A percentile compares a stretch with the other conserved stretches of the same genome.
phyloP scores from a whole-genome alignment of 2,797 vertebrate species.

The Rhynchonycteris naso region DNA sequence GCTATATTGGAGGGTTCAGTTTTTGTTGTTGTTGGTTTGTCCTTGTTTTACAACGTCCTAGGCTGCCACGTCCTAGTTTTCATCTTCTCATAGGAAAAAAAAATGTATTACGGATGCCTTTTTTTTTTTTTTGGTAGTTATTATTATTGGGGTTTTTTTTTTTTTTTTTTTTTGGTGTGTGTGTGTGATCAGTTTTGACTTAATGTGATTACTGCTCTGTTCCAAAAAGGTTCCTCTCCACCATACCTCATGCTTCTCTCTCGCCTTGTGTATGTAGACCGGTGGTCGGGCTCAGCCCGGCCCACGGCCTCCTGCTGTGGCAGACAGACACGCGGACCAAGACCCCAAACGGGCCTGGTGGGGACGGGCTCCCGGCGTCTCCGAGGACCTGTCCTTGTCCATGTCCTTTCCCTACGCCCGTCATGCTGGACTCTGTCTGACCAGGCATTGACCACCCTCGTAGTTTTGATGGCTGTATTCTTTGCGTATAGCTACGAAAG shows the following conservation, averaged over 20 bases:
- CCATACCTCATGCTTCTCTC: slow-evolving; percentile 97
- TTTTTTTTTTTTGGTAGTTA: slow-evolving; percentile 82
- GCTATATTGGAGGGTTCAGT: slow-evolving; percentile 96
- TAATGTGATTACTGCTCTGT: slow-evolving; percentile 96
- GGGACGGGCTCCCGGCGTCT: slow-evolving; percentile 82
- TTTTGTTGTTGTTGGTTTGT: slow-evolving; percentile 78
- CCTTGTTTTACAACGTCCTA: slow-evolving; percentile 93
- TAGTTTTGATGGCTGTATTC: slow-evolving; percentile 82
- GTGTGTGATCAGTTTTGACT: slow-evolving; percentile 92
- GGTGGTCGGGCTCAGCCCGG: slow-evolving; percentile 84
- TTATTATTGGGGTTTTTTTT: slow-evolving; percentile 79
- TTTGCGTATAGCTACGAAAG: slow-evolving; percentile 84
- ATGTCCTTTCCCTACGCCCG: slow-evolving; percentile 69
- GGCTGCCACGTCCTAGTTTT: slow-evolving; percentile 94
- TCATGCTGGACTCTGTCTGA: slow-evolving; percentile 82
- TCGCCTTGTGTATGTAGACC: slow-evolving; percentile 88
- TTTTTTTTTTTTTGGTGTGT: slow-evolving; percentile 81
- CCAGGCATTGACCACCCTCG: slow-evolving; percentile 83
- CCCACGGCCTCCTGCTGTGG: slow-evolving; percentile 88
- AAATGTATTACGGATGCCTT: slow-evolving; percentile 95
- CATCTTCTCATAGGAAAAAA: slow-evolving; percentile 99
- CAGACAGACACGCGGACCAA: slow-evolving; percentile 78
- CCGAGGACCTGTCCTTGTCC: slow-evolving; percentile 78
- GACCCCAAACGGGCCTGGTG: neutral
- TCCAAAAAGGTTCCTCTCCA: slow-evolving; percentile 95